Percentiles rank a stretch among this genome's conserved stretches.
These are phyloP conservation scores for Leptoteleia sp. DNA, from an alignment of 1,140 invertebrate species.

Conservation along the genomic window DNA sequence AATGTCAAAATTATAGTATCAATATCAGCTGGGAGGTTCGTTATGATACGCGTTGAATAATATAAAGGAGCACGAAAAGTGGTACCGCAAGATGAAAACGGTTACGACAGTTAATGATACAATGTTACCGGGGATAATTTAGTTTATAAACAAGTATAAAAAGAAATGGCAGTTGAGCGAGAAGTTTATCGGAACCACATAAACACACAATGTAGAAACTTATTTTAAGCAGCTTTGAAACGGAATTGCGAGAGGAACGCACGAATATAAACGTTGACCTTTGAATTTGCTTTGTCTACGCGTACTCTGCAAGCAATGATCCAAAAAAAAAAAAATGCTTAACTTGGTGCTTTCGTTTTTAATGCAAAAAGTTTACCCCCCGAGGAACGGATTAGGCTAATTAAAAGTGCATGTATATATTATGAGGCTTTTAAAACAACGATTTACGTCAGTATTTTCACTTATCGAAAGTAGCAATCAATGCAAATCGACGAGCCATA, in stretches of 20 bases:
- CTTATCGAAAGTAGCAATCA: conserved; percentile 13
- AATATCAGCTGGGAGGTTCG: no score
- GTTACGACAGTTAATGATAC: no score
- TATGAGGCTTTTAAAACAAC: conserved; percentile 12
- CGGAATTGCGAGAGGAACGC: conserved; percentile 59
- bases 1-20: no score
- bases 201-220: conserved; percentile 36
- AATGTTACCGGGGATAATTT: no score
- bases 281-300: conserved; percentile 65
- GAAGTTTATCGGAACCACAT: conserved; percentile 36
- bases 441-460: conserved; percentile 10
- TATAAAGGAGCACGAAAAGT: no score
- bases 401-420: no score
- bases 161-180: no score
- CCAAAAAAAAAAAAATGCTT: conserved; percentile 32
- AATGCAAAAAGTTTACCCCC: conserved; percentile 5
- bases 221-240: conserved; percentile 61
- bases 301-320: conserved; percentile 39
- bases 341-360: conserved; percentile 29
- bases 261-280: conserved; percentile 63
- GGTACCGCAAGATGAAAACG: no score
- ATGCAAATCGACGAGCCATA: conserved; percentile 6
- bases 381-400: no score
- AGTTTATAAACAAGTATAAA: no score
- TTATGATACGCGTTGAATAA: no score